Conservation (phyloP, 2,113 vertebrate genomes). For the Tyto alba region DNA sequence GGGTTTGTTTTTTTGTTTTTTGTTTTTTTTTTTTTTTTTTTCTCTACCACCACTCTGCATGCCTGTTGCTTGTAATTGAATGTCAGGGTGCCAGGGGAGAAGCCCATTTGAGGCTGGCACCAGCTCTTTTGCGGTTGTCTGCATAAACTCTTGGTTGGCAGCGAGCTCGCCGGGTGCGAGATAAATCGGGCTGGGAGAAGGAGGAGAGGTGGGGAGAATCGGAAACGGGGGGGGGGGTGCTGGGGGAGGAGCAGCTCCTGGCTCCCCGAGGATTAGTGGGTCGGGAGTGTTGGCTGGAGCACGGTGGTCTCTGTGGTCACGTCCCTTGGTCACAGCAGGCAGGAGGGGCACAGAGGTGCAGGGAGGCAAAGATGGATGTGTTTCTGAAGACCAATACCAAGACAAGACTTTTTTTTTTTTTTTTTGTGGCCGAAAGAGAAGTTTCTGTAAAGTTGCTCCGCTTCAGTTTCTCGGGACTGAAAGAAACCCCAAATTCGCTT, state of each 20-base stretch:
- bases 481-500: background rate
- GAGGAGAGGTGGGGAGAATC: constrained; percentile 16
- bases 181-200: constrained; percentile 63
- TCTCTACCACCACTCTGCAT: constrained; percentile 39
- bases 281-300: background rate
- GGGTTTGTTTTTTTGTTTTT: background rate
- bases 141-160: constrained; percentile 73
- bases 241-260: constrained; percentile 4
- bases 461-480: background rate
- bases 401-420: too few species aligned
- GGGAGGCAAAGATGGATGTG: background rate
- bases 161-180: constrained; percentile 58
- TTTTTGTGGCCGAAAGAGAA: background rate
- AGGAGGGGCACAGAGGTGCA: background rate
- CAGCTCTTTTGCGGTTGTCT: constrained; percentile 70
- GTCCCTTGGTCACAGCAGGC: background rate
- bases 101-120: constrained; percentile 82
- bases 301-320: background rate
- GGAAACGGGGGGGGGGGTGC: constrained; percentile 47
- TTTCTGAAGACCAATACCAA: accelerated
- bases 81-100: constrained; percentile 81
- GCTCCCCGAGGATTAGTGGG: constrained; percentile 40
- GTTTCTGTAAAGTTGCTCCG: background rate
- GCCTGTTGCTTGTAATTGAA: constrained; percentile 79
- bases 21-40: background rate